Evolutionary conservation across 2,888 invertebrate species (phyloP), one percentile per base, ranked within the genome.

Genomic region (Mylabris sibirica): DNA sequence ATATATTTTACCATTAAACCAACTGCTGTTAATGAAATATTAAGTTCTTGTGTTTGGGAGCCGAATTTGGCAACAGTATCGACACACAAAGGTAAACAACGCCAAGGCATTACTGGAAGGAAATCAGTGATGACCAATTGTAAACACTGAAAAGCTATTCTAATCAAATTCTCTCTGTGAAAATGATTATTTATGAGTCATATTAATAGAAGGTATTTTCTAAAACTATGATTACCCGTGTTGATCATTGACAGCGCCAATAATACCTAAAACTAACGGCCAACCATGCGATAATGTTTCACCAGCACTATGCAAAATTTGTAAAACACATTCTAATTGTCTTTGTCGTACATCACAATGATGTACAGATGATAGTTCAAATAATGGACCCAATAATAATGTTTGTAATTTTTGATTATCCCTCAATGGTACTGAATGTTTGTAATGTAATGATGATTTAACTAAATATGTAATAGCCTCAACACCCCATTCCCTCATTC

Each of bases 401-500:
- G 94, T 92, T 86, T 96, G 95, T n/a, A 96, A 87, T 75, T 93
- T 91, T 89, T 95, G 93, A 79, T 95, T 96, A 76, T 95, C 93
- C 63, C 93, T 90, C 1, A 93, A 88, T 0, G 96, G 95, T 70
- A 94, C 90, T 12, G 90, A 90, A 82, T 96, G 95, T 81, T 95
- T 94, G 82, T 93, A 93, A 75, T 93, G 93, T 74, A 98, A 88
- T 2, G 98, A 97, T 0, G 95, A 93, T 83, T 95, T 95, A 0
- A 98, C 96, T 60, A 99, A 87, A 81, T 95, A 96, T 0, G 98
- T 98, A 65, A 99, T 92, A 0, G 98, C 97, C 85, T 98, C 97
- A 0, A 98, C 97, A 0, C 98, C 98, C 98, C 98, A 99, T 84
- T 97, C 97, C 44, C 99, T 87, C 95, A 99, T 96, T 72, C 96